These are phyloP conservation scores for Ctenomys sociabilis DNA, from an alignment of 2,113 vertebrate genomes.

Conservation along the genomic window DNA sequence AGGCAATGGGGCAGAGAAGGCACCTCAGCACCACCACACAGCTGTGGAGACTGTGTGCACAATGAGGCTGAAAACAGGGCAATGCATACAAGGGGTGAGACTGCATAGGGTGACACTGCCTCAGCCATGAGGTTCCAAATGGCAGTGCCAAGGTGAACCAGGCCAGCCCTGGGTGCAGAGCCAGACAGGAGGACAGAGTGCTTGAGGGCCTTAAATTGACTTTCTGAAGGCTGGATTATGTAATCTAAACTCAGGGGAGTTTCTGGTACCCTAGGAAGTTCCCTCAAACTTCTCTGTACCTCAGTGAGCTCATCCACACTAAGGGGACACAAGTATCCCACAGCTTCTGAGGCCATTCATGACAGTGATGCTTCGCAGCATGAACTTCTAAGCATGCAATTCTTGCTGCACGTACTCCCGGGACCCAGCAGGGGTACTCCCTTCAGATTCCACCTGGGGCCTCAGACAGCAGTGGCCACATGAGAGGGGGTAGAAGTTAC, in stretches of 20 bases:
- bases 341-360: accelerated
- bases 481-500: not conserved
- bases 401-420: not conserved
- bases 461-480: not conserved
- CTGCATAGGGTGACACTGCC: not conserved
- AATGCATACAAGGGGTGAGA: not conserved
- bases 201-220: not conserved
- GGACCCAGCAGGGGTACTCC: not conserved
- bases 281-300: not conserved
- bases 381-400: not conserved
- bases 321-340: not conserved
- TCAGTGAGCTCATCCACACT: not conserved
- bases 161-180: not conserved
- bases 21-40: not conserved
- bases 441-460: not conserved
- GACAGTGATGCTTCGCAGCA: not conserved
- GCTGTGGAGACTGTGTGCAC: not conserved
- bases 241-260: not conserved
- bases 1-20: not conserved
- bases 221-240: not conserved
- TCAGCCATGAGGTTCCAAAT: not conserved
- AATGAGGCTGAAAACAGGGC: not conserved
- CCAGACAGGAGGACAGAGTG: not conserved
- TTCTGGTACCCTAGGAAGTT: not conserved
- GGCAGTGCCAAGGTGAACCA: not conserved